These are phyloP conservation scores for Hemibagrus wyckioides DNA, from an alignment of 2,113 vertebrate genomes.

Conservation along the genomic window DNA sequence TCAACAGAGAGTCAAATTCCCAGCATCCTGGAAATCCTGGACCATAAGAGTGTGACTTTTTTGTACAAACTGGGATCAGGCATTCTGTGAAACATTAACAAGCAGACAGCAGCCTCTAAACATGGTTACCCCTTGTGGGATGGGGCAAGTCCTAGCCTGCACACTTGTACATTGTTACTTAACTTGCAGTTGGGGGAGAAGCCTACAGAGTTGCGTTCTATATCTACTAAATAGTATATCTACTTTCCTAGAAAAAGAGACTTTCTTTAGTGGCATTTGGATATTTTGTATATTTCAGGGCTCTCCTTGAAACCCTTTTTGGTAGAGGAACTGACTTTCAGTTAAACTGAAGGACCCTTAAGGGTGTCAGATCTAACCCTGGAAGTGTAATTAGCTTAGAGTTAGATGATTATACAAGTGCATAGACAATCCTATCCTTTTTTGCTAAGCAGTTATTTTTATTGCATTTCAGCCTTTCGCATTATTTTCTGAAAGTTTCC, in stretches of 20 bases:
- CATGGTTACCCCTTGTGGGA: background rate
- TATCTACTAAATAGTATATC: background rate
- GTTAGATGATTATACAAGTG: slow-evolving; percentile 18
- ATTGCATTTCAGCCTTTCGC: slow-evolving; percentile 20
- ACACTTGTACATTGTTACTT: background rate
- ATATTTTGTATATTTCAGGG: background rate
- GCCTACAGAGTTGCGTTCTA: background rate
- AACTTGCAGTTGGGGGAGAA: background rate
- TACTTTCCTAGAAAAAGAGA: background rate
- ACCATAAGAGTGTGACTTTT: background rate
- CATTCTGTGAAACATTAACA: background rate
- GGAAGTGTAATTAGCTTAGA: background rate
- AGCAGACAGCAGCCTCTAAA: background rate
- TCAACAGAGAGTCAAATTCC: background rate
- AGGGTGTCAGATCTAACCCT: background rate
- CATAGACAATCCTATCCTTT: slow-evolving; percentile 37
- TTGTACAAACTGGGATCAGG: background rate
- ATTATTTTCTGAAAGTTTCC: background rate
- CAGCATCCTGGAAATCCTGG: background rate
- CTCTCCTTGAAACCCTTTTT: background rate
- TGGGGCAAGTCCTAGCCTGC: background rate
- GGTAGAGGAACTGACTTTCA: background rate
- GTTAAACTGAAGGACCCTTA: background rate
- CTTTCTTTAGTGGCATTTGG: background rate
- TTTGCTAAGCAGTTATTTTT: background rate